Conservation (phyloP, 2,797 vertebrate genomes). For the Linurgus olivaceus region DNA sequence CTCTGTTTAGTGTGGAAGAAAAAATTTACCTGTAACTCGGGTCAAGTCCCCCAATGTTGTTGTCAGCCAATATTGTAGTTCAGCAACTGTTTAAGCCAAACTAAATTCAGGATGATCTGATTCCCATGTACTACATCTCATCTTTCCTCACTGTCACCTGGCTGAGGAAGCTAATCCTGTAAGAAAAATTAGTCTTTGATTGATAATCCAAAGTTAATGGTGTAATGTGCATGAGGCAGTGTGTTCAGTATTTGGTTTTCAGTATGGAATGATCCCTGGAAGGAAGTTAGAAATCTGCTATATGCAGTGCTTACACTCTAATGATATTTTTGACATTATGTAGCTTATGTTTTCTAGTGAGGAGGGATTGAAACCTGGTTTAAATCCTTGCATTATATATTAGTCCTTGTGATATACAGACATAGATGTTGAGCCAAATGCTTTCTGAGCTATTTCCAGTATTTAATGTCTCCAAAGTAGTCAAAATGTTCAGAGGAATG, state of each 20-base stretch:
- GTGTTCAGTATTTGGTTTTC: background rate
- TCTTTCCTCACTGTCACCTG: background rate
- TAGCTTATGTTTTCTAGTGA: background rate
- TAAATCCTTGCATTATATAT: background rate
- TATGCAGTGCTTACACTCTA: background rate
- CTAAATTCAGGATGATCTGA: background rate
- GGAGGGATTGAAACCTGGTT: background rate
- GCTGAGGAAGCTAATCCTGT: background rate
- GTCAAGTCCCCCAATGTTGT: background rate
- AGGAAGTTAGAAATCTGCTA: background rate
- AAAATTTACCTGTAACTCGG: background rate
- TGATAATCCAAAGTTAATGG: background rate
- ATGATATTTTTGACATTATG: background rate
- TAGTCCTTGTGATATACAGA: background rate
- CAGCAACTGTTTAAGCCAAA: background rate
- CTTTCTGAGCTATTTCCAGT: conserved; percentile 22
- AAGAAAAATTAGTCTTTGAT: background rate
- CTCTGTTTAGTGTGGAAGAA: background rate
- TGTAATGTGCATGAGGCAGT: background rate
- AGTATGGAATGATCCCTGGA: background rate
- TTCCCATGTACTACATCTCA: background rate
- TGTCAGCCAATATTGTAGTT: background rate
- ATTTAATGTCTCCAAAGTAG: background rate
- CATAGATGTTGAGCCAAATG: background rate
- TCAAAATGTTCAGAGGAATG: background rate